Percentiles rank a stretch among this genome's conserved stretches.
Conservation (phyloP, 2,113 vertebrate species). For the Cryptotis parvus region DNA sequence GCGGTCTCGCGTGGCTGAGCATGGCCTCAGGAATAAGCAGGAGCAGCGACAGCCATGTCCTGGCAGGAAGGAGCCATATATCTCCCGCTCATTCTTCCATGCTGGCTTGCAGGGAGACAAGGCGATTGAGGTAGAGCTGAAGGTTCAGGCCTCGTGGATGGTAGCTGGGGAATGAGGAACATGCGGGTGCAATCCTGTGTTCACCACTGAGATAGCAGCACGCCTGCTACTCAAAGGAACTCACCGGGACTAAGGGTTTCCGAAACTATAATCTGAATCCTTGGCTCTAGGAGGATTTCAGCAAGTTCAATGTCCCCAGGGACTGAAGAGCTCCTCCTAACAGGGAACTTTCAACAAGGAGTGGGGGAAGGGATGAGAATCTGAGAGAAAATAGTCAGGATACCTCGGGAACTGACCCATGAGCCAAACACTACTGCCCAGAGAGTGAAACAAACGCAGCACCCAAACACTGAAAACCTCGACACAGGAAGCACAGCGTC, state of each 20-base stretch:
- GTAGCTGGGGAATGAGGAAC: not conserved
- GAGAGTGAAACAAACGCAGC: not conserved
- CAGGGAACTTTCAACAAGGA: not conserved
- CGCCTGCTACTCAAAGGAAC: no score
- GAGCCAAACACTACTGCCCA: not conserved
- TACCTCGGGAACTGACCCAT: rapidly evolving
- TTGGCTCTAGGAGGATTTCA: not conserved
- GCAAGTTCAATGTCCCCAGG: not conserved
- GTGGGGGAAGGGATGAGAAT: not conserved
- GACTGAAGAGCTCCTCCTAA: not conserved
- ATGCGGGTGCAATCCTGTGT: no score
- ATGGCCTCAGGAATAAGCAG: not conserved
- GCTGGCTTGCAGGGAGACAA: no score
- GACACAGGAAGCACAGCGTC: not conserved
- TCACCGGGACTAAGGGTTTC: not conserved
- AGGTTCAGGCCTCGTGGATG: not conserved
- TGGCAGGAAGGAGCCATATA: rapidly evolving
- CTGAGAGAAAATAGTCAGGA: rapidly evolving
- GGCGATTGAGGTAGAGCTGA: no score
- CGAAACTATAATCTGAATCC: not conserved
- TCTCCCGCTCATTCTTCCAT: not conserved
- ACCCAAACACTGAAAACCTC: not conserved
- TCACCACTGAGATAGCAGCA: rapidly evolving
- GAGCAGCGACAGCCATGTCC: no score
- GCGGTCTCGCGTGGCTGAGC: not conserved